Evolutionary conservation across 2,113 vertebrate genomes (phyloP).

Genomic region (Hucho hucho): DNA sequence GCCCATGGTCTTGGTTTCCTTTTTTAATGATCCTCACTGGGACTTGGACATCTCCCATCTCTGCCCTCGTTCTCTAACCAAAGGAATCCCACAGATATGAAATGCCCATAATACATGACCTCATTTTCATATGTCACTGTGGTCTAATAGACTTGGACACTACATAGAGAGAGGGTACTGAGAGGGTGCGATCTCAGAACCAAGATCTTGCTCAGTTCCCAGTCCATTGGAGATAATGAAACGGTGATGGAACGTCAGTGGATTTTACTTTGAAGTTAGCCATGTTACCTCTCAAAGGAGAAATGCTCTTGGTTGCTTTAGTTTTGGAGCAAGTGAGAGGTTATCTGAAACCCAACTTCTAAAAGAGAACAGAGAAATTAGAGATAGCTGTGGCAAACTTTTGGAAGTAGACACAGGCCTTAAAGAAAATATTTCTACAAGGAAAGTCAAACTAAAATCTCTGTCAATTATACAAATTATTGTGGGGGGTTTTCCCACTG

Average conservation of each 20-base stretch:
- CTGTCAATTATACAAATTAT: too few relatives aligned
- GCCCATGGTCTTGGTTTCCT: conserved; percentile 34
- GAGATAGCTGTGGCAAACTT: not conserved
- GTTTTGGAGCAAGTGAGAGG: conserved; percentile 26
- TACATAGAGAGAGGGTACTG: conserved; percentile 13
- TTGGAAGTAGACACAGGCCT: too few relatives aligned
- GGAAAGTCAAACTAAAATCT: too few relatives aligned
- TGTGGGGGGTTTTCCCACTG: too few relatives aligned
- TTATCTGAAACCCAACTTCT: too few relatives aligned
- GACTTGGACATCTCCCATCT: conserved; percentile 30
- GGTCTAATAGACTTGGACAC: conserved; percentile 57
- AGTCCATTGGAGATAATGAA: conserved; percentile 48
- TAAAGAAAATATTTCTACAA: too few relatives aligned
- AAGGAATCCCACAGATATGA: conserved; percentile 47
- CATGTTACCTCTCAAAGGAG: conserved; percentile 25
- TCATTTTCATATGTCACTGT: conserved; percentile 63
- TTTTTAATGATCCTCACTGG: conserved; percentile 64
- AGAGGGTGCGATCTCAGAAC: conserved; percentile 34
- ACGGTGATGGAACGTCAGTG: conserved; percentile 16
- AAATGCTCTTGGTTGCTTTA: not conserved
- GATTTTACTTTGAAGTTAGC: conserved; percentile 45
- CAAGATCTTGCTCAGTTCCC: conserved; percentile 34
- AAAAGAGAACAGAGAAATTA: not conserved
- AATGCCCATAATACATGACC: conserved; percentile 56
- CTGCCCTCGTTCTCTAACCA: conserved; percentile 12